These are phyloP conservation scores for Mormyrops attenuatus DNA, from an alignment of 2,797 vertebrate species.

Conservation along the genomic window DNA sequence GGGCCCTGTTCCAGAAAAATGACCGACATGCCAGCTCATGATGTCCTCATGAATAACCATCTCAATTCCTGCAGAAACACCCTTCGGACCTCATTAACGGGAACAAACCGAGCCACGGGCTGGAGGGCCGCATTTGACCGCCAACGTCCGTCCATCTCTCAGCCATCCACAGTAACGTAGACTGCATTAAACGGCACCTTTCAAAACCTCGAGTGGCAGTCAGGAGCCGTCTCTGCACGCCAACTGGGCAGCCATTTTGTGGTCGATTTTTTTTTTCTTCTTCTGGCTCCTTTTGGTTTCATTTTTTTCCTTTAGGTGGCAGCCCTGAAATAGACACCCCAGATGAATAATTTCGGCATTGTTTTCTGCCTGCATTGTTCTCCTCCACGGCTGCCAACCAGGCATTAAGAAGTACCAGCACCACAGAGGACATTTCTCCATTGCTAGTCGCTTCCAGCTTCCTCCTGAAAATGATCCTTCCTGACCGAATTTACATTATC, in stretches of 20 bases:
- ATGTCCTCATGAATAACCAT: conserved; percentile 15
- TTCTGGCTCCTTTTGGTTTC: neutral
- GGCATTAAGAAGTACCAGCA: neutral
- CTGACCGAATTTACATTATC: neutral
- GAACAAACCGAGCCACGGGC: conserved; percentile 4
- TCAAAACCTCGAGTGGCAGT: neutral
- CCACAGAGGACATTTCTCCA: neutral
- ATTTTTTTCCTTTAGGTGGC: neutral
- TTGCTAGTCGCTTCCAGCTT: neutral
- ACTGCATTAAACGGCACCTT: neutral
- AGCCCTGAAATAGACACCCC: neutral
- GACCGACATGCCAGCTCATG: neutral
- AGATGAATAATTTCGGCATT: neutral
- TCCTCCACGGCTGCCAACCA: neutral
- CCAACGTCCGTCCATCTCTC: neutral
- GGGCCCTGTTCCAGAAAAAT: neutral
- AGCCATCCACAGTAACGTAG: neutral
- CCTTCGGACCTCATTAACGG: neutral
- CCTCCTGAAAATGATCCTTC: neutral
- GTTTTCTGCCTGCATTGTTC: neutral
- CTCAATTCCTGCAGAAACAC: neutral
- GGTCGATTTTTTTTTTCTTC: neutral
- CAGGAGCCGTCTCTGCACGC: neutral
- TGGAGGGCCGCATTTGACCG: neutral
- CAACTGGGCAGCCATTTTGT: conserved; percentile 1